Percentiles rank a stretch among this genome's conserved stretches.
Conservation (phyloP, 2,113 vertebrate species). For the Lontra canadensis region DNA sequence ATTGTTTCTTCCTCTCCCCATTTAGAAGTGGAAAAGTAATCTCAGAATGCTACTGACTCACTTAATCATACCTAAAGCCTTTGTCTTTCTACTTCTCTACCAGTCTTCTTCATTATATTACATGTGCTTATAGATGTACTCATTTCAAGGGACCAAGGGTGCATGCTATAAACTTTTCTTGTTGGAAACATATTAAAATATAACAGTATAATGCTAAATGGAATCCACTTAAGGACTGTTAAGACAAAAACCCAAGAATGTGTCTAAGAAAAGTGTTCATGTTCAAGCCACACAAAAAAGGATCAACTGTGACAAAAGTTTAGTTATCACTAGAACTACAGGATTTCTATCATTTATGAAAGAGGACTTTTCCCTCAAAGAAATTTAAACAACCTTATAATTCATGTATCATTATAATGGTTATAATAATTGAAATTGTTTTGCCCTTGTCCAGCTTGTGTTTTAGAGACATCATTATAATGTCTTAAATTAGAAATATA, state of each 20-base stretch:
- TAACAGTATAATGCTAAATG: neutral
- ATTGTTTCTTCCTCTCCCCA: neutral
- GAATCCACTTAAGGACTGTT: neutral
- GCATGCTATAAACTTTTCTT: neutral
- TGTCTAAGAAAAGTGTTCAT: neutral
- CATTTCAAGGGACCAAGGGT: neutral
- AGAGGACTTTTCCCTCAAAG: neutral
- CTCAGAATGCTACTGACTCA: neutral
- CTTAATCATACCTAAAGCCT: neutral
- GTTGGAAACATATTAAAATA: neutral
- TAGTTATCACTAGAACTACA: neutral
- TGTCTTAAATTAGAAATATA: constrained; percentile 1
- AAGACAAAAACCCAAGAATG: neutral
- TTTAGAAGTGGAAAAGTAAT: neutral
- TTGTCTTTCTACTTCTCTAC: neutral
- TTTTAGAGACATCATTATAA: neutral
- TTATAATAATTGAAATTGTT: neutral
- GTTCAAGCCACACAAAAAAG: neutral
- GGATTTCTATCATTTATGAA: neutral
- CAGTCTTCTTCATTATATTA: neutral
- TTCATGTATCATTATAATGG: neutral
- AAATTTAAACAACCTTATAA: neutral
- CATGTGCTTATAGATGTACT: neutral
- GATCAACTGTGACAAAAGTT: neutral
- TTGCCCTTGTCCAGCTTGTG: neutral